phyloP scores from a whole-genome alignment of 2,113 vertebrate species.

The Acrocephalus kingi region DNA sequence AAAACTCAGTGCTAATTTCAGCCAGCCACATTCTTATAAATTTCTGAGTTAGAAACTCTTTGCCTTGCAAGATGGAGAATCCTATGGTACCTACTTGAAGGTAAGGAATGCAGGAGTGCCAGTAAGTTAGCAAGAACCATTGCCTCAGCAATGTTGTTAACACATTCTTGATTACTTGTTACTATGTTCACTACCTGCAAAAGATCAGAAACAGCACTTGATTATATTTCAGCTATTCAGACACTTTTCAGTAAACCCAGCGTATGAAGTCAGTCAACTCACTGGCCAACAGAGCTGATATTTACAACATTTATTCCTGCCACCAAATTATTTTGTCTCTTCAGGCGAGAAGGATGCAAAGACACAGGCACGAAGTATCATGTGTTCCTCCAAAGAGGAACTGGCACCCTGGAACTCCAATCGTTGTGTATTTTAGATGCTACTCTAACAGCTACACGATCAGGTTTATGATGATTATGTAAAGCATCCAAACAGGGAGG shows the following conservation, averaged over 20 bases:
- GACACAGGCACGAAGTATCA: not conserved
- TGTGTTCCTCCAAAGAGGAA: not conserved
- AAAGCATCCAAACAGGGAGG: not conserved
- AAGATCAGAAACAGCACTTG: constrained; percentile 1
- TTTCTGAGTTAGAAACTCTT: not conserved
- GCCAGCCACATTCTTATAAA: not conserved
- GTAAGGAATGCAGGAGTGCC: constrained; percentile 93
- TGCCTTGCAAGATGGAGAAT: not conserved
- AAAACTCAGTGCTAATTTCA: not conserved
- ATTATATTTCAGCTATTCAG: not conserved
- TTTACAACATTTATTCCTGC: not conserved
- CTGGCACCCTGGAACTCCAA: not conserved
- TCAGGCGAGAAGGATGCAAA: not conserved
- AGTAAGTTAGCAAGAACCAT: constrained; percentile 92
- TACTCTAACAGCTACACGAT: not conserved
- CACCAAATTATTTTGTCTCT: not conserved
- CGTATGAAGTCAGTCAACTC: not conserved
- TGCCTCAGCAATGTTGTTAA: constrained; percentile 95
- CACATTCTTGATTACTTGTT: constrained; percentile 96
- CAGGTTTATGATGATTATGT: not conserved
- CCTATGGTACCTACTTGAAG: constrained; percentile 85
- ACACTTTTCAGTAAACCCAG: not conserved
- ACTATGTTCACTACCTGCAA: constrained; percentile 97
- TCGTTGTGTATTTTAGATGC: not conserved
- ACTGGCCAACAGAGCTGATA: not conserved